Evolutionary conservation across 2,113 vertebrate species (phyloP), one percentile per base, ranked within the genome.

Genomic region (Neotoma lepida): DNA sequence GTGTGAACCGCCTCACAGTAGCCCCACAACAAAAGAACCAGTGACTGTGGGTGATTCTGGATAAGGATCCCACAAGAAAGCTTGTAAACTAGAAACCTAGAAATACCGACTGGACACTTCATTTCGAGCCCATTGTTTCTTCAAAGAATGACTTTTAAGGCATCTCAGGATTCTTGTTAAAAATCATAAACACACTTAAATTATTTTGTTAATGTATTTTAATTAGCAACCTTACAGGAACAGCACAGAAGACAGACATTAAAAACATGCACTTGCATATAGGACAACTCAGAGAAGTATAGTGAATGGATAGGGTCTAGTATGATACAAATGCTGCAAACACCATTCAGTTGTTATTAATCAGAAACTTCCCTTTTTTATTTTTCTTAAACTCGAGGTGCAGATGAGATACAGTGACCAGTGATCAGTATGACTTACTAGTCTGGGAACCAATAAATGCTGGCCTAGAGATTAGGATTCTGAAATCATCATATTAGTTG

Each of bases 171-270:
- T 74, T 74, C 73, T 74, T 46, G 24, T 74, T 74, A 74, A 46
- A 46, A 74, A 41, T 6, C 46, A 51, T 51, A 35, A 78, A 17
- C 74, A 77, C 4, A 30, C 49, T 33, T 74, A 74, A 64, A 44
- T 74, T 4, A 35, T 78, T 35, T 20, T 77, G 41, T 44, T 98
- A 98, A 98, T 98, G 98, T 98, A 98, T 98, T 99, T 66, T 66
- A 99, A 98, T 98, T n/a, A n/a, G n/a, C n/a, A 99, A 99, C 98
- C 98, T 98, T 99, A 98, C 98, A 98, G 98, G 98, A 98, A 13
- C 98, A 99, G 98, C 98, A 98, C 98, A 98, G 98, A 98, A 98
- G 98, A 98, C 98, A 98, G 98, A 98, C 98, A 98, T 61, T 82
- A 82, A 61, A 26, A 41, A n/a, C n/a, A 82, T 61, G n/a, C 54